Evolutionary conservation across 92 coral and sea anemone species (phyloP).

Genomic region (Zoanthus solanderi): DNA sequence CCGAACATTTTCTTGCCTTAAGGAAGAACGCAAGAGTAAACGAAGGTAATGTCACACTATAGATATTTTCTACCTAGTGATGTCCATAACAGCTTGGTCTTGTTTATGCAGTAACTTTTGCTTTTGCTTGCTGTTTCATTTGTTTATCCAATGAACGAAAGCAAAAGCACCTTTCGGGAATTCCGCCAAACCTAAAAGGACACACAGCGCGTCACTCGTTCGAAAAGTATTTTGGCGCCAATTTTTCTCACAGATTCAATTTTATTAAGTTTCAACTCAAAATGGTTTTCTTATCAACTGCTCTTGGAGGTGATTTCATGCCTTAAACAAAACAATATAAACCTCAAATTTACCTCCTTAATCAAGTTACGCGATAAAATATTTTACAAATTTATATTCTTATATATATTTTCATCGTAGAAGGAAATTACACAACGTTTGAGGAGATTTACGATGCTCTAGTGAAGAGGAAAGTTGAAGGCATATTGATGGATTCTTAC

Average conservation of each 20-base stretch:
- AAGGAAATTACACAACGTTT: slow-evolving; percentile 63
- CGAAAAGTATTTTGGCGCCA: neutral
- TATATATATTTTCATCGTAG: slow-evolving; percentile 21
- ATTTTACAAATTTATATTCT: neutral
- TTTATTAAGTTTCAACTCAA: no score
- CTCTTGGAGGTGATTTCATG: no score
- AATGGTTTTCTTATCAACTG: no score
- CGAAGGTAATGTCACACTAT: slow-evolving; percentile 53
- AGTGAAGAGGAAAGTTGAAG: slow-evolving; percentile 59
- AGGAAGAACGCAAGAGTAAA: slow-evolving; percentile 80
- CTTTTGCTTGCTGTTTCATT: neutral
- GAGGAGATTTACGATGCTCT: slow-evolving; percentile 74
- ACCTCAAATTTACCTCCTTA: no score
- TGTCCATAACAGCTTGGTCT: neutral
- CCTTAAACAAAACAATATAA: no score
- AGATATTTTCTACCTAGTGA: neutral
- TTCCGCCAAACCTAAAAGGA: no score
- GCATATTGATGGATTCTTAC: slow-evolving; percentile 82
- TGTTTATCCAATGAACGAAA: neutral
- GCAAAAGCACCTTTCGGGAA: neutral
- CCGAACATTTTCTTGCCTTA: slow-evolving; percentile 77
- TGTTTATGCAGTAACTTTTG: neutral
- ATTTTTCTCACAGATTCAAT: neutral
- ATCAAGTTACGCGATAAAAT: neutral
- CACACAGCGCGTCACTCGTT: neutral